A percentile compares a stretch with the other conserved stretches of the same genome.
These are phyloP conservation scores for Microcebus jonahi DNA, from an alignment of 2,113 vertebrate species.

Conservation along the genomic window DNA sequence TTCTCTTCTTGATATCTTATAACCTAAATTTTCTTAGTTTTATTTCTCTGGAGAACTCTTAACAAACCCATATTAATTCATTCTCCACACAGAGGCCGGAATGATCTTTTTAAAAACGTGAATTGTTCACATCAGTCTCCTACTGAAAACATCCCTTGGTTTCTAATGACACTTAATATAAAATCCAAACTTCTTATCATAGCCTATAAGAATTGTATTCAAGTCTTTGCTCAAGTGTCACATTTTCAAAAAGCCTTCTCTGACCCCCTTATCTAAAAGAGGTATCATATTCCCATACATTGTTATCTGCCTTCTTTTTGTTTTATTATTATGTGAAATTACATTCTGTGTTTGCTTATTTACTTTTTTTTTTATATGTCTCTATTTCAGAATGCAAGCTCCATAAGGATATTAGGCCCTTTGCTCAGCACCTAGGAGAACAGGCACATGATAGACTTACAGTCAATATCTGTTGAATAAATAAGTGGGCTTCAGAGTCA, in stretches of 20 bases:
- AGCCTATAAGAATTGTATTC: not conserved
- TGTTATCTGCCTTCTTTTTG: not conserved
- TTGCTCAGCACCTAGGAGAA: not conserved
- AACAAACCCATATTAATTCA: not conserved
- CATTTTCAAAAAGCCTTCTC: not conserved
- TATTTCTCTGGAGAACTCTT: not conserved
- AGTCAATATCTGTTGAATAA: not conserved
- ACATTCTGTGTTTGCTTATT: not conserved
- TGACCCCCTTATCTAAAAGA: not conserved
- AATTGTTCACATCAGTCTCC: not conserved
- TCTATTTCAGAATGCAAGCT: not conserved
- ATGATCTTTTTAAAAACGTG: not conserved
- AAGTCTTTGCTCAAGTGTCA: not conserved
- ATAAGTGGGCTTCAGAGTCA: not conserved
- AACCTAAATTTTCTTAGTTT: not conserved
- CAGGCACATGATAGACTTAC: not conserved
- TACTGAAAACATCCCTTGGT: not conserved
- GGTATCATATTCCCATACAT: not conserved
- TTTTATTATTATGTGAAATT: not conserved
- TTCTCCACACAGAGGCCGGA: not conserved
- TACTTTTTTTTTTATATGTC: not conserved
- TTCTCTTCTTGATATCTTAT: too few species aligned
- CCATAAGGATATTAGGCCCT: not conserved
- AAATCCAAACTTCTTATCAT: not conserved
- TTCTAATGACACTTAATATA: not conserved